Conservation (phyloP, 2,888 invertebrate genomes). For the Trachelus tabidus region DNA sequence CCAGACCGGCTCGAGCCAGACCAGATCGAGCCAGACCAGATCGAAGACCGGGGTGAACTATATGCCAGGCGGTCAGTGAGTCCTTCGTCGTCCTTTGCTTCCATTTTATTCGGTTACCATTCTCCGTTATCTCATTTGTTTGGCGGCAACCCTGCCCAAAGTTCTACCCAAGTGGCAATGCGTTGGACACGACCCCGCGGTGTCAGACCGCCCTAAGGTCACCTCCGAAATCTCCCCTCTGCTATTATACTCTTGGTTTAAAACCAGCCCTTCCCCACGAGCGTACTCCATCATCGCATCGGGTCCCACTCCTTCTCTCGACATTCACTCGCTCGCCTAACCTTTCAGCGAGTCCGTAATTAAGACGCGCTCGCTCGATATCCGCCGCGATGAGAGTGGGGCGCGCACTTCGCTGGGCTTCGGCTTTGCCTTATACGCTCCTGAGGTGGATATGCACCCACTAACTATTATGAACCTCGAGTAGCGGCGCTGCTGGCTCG, state of each 20-base stretch:
- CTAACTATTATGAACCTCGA: slow-evolving; percentile 16
- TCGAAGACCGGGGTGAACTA: too few relatives aligned
- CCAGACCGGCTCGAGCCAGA: not conserved
- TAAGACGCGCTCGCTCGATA: slow-evolving; percentile 32
- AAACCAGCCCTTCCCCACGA: not conserved
- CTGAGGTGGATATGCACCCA: not conserved
- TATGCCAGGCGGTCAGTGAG: too few relatives aligned
- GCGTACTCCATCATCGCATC: not conserved
- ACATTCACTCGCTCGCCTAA: slow-evolving; percentile 12
- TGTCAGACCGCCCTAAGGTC: too few relatives aligned
- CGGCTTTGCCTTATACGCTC: too few relatives aligned
- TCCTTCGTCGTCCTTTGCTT: too few relatives aligned
- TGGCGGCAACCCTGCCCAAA: too few relatives aligned
- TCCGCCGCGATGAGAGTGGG: slow-evolving; percentile 13
- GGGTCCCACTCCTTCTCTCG: not conserved
- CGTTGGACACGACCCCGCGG: too few relatives aligned
- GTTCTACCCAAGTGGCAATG: too few relatives aligned
- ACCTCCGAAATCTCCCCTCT: not conserved
- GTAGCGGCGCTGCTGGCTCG: slow-evolving; percentile 39
- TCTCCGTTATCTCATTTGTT: too few relatives aligned
- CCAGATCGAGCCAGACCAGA: not conserved
- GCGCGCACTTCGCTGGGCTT: not conserved
- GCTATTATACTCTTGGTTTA: not conserved
- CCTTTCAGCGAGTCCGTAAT: slow-evolving; percentile 31
- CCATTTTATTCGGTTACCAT: too few relatives aligned